phyloP scores from a whole-genome alignment of 2,797 vertebrate genomes.

The Nyctalus aviator region DNA sequence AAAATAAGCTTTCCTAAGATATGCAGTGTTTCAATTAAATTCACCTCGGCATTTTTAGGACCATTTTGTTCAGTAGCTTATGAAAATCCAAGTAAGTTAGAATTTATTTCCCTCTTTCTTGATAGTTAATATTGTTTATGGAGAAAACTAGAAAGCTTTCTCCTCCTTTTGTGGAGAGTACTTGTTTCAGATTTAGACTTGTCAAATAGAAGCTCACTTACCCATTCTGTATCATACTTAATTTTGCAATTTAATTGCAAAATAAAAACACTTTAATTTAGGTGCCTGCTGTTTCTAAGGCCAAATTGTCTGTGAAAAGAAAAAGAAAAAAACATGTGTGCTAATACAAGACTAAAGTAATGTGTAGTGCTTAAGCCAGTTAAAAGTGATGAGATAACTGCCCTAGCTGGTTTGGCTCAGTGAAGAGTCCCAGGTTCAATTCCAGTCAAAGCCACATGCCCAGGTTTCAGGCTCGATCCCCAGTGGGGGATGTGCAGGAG shows the following conservation, averaged over 20 bases:
- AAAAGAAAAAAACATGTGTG: not conserved
- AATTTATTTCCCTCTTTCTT: not conserved
- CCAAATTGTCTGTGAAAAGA: not conserved
- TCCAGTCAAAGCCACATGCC: too few relatives aligned
- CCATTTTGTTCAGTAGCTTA: not conserved
- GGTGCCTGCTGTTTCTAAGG: not conserved
- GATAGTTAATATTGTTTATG: not conserved
- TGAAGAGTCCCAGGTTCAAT: too few relatives aligned
- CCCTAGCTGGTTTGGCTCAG: too few relatives aligned
- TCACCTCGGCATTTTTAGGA: not conserved
- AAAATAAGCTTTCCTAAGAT: slow-evolving; percentile 8
- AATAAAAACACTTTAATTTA: slow-evolving; percentile 17
- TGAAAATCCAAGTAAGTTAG: not conserved
- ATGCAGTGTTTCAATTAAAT: slow-evolving; percentile 31
- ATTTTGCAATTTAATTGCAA: slow-evolving; percentile 49
- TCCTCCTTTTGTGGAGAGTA: not conserved
- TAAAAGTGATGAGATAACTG: not conserved
- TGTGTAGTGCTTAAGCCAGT: not conserved
- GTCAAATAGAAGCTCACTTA: slow-evolving; percentile 30
- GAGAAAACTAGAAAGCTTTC: not conserved
- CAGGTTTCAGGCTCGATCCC: too few relatives aligned
- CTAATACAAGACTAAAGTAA: not conserved
- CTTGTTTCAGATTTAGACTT: slow-evolving; percentile 49
- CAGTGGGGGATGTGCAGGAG: too few relatives aligned
- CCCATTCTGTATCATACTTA: slow-evolving; percentile 28